Conservation (phyloP, 2,888 invertebrate species). For the Calephelis perditalis region DNA sequence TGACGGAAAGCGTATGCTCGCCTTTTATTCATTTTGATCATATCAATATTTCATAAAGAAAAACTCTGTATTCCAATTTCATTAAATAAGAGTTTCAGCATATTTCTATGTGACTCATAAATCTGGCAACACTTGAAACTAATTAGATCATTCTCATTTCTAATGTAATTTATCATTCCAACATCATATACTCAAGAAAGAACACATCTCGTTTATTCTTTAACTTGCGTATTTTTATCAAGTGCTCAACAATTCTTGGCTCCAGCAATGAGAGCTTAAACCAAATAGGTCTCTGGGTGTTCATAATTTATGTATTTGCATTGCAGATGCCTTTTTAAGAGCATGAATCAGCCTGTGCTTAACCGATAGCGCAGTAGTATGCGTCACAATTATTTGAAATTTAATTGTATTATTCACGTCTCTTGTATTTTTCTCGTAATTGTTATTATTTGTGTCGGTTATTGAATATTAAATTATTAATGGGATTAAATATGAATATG, state of each 20-base stretch:
- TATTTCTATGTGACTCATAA: no score
- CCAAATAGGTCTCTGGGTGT: slow-evolving; percentile 31
- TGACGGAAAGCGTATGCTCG: no score
- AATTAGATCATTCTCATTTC: no score
- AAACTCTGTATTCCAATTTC: no score
- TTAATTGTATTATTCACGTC: slow-evolving; percentile 10
- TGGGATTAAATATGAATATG: not conserved
- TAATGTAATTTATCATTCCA: no score
- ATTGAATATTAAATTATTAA: not conserved
- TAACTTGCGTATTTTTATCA: slow-evolving; percentile 19
- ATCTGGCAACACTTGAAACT: no score
- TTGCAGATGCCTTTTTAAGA: slow-evolving; percentile 25
- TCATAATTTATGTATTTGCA: slow-evolving; percentile 25
- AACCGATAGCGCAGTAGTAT: not conserved
- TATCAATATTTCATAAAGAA: no score
- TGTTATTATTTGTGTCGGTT: not conserved
- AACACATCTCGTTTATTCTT: no score
- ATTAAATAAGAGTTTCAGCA: no score
- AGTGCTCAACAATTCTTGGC: slow-evolving; percentile 23
- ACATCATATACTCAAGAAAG: no score
- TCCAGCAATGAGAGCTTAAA: slow-evolving; percentile 23
- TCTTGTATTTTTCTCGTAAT: slow-evolving; percentile 9
- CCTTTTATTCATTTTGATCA: no score
- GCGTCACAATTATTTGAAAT: slow-evolving; percentile 19
- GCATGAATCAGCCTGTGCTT: slow-evolving; percentile 20